These are phyloP conservation scores for Coluber constrictor DNA, from an alignment of 2,797 vertebrate species.

Conservation along the genomic window DNA sequence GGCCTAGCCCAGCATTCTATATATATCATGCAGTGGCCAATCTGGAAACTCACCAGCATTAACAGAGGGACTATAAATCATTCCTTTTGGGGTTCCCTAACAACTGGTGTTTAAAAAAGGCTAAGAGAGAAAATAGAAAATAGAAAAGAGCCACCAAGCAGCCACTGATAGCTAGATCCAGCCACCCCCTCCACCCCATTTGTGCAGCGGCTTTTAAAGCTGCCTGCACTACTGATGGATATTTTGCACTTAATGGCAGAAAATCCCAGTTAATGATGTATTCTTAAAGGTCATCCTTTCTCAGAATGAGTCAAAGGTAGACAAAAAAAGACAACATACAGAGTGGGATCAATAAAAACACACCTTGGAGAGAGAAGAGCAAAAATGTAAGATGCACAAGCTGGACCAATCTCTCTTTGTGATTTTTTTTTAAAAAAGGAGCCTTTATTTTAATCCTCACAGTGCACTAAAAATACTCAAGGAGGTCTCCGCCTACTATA, in stretches of 20 bases:
- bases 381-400: background rate
- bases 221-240: background rate
- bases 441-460: background rate
- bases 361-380: background rate
- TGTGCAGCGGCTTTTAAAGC: background rate
- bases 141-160: background rate
- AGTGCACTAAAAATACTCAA: background rate
- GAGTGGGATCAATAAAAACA: background rate
- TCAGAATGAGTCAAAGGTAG: background rate
- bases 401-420: background rate
- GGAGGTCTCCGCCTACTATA: background rate
- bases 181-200: background rate
- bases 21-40: background rate
- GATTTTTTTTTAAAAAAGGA: background rate
- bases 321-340: background rate
- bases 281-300: background rate
- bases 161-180: background rate
- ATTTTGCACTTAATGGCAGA: background rate
- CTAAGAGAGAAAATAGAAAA: background rate
- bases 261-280: background rate
- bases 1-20: background rate
- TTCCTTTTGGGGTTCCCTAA: background rate
- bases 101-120: background rate
- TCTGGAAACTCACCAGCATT: background rate
- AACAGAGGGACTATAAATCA: background rate